Evolutionary conservation across 2,113 vertebrate species (phyloP), one percentile per base, ranked within the genome.

Genomic region (Hiodon alosoides): DNA sequence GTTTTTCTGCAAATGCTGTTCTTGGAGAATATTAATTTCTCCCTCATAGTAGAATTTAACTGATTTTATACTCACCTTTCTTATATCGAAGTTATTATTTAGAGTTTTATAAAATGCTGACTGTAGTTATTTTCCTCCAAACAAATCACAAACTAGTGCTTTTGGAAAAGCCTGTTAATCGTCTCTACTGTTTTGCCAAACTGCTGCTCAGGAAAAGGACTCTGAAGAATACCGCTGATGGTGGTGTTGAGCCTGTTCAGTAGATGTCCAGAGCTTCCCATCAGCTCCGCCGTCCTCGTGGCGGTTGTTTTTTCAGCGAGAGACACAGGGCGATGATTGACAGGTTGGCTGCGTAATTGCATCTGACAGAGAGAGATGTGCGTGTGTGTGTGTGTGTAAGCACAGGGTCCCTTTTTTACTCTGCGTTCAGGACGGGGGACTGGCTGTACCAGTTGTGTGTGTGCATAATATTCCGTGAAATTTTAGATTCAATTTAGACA

Each of bases 211-310:
- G 0, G 70, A 59, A 16, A 47, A 58, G 13, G 17, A 31, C 68
- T 57, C 69, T 57, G 50, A 62, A 48, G 7, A 62, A 31, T 72
- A 52, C 14, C 62, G 16, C 11, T 13, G 69, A 13, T 9, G 69
- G 69, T 58, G 10, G 71, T 62, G 59, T n/a, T 13, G 59, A n/a
- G 48, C 46, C n/a, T 10, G 47, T 48, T 50, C 59, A 4, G 58
- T 31, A 16, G 69, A 70, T 7, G 69, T 70, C 53, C 17, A 8
- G n/a, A 10, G 16, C 5, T 61, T 51, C 59, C 71, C 71, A 72
- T 62, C 6, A 51, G 31, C 48, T 14, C 9, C 46, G 58, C 53
- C 11, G 71, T 60, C 70, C 57, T 55, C 7, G 55, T 31, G 48
- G 48, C n/a, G 14, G 71, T 16, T 60, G 48, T 14, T 4, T 17